Conservation (phyloP, 2,797 vertebrate genomes). For the Xenops minutus region DNA sequence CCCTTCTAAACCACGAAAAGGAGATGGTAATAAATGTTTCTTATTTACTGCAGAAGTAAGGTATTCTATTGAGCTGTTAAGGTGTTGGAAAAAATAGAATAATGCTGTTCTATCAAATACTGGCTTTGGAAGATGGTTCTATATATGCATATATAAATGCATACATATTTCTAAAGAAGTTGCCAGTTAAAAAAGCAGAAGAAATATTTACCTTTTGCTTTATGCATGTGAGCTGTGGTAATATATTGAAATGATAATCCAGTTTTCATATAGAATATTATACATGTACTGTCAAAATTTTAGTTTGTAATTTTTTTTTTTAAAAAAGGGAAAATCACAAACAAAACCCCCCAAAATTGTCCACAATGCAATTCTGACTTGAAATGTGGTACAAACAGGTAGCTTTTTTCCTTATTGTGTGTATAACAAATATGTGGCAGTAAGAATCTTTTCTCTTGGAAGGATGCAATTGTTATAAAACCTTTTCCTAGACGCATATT, state of each 20-base stretch:
- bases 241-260: background rate
- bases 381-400: background rate
- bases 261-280: background rate
- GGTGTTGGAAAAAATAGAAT: background rate
- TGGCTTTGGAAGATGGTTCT: background rate
- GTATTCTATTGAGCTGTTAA: background rate
- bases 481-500: background rate
- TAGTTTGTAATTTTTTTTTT: background rate
- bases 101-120: background rate
- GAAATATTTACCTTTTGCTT: background rate
- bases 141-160: background rate
- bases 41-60: background rate
- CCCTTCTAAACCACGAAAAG: slow-evolving; percentile 44
- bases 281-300: background rate
- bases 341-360: rapidly evolving
- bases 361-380: background rate
- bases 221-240: background rate
- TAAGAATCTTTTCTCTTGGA: background rate
- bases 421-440: background rate
- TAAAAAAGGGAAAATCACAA: background rate
- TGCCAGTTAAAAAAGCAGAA: background rate
- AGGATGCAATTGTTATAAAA: background rate
- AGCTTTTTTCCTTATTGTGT: background rate
- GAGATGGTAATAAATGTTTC: slow-evolving; percentile 68
- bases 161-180: rapidly evolving